Base-by-base conservation (phyloP, 2,888 invertebrate species). In the Entomobrya multifasciata region DNA sequence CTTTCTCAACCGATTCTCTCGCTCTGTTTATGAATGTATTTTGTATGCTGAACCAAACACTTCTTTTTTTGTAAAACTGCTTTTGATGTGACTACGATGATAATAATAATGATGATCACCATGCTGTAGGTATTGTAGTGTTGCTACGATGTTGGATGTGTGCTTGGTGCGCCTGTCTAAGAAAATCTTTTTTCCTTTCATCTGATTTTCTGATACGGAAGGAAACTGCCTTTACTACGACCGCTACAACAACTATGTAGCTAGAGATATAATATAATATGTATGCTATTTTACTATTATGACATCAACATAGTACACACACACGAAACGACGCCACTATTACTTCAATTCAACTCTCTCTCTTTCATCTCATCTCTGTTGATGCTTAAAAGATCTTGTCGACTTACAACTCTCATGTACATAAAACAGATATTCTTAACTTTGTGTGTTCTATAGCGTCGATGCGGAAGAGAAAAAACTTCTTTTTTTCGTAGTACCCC, bases 391-490 rank as follows among this genome's bases (percentile, higher is more conserved):
- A 70, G 52, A 81, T 47, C 36, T 65, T 80, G 47, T 49, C 47
- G 72, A 72, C 72, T 72, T 72, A 65, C 20, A 17, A 5, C 5
- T n/a, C n/a, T n/a, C n/a, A n/a, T n/a, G n/a, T n/a, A n/a, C n/a
- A n/a, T n/a, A n/a, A n/a, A n/a, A n/a, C n/a, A n/a, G n/a, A n/a
- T n/a, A n/a, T n/a, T n/a, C n/a, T n/a, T n/a, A 70, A 70, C 70
- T 47, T 44, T 78, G n/a, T n/a, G 41, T 70, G 52, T 80, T 55
- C 55, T 60, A 74, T 82, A 78, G 85, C 85, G 78, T 85, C 84
- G 85, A 85, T 85, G 85, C 85, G 85, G 85, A 85, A 85, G 84
- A 77, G 76, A 20, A 78, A 77, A 78, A 79, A 70, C 44, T 52
- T 52, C 47, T 52, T 67, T 67, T n/a, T n/a, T n/a, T 47, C n/a